Evolutionary conservation across 1,140 invertebrate genomes (phyloP).

Genomic region (honey bee (Apis mellifera)): Amel_HAv3.1 CM009934.2:11122001-11122500

Average conservation of each 20-base stretch:
- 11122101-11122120: background rate
- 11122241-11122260: constrained; percentile 28
- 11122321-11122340: constrained; percentile 30
- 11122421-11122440: constrained; percentile 36
- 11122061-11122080: constrained; percentile 89
- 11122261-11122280: constrained; percentile 48
- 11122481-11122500: constrained; percentile 7
- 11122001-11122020: constrained; percentile 88
- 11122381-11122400: constrained; percentile 46
- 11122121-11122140: background rate
- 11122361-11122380: constrained; percentile 36
- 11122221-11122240: constrained; percentile 82
- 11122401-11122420: constrained; percentile 54
- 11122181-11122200: constrained; percentile 86
- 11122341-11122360: constrained; percentile 45
- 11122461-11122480: constrained; percentile 23
- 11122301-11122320: constrained; percentile 18
- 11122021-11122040: constrained; percentile 88
- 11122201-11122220: constrained; percentile 90
- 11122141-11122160: constrained; percentile 57
- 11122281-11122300: constrained; percentile 40
- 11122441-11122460: background rate
- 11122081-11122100: constrained; percentile 78
- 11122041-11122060: constrained; percentile 92
- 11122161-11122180: constrained; percentile 87